Evolutionary conservation across 2,797 vertebrate species (phyloP).

Genomic region (Phataginus tricuspis): DNA sequence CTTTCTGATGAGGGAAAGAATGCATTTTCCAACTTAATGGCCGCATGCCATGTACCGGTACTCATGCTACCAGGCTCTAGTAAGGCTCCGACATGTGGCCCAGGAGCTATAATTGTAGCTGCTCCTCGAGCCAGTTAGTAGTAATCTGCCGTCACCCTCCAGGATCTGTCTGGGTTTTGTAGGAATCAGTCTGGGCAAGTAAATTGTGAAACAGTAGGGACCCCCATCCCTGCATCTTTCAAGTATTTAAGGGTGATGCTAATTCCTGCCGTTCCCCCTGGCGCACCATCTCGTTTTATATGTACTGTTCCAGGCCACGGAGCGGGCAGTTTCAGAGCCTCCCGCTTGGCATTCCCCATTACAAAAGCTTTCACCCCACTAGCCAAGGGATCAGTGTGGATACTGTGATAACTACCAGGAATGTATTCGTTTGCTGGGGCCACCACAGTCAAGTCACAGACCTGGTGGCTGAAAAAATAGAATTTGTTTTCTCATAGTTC

Average conservation of each 20-base stretch:
- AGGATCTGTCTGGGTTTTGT: background rate
- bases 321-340: background rate
- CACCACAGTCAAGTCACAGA: background rate
- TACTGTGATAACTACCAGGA: background rate
- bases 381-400: background rate
- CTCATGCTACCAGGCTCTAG: background rate
- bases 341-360: background rate
- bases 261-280: background rate
- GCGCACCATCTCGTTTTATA: background rate
- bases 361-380: background rate
- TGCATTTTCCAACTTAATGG: background rate
- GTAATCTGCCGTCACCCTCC: background rate
- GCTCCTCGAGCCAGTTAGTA: background rate
- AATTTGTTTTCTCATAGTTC: background rate
- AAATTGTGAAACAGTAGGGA: background rate
- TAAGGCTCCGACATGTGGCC: background rate
- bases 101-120: background rate
- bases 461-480: background rate
- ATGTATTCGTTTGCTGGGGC: background rate
- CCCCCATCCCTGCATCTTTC: background rate
- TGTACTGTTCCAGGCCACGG: background rate
- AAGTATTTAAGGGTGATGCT: background rate
- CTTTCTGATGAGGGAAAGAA: background rate
- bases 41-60: background rate
- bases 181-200: background rate